Conservation (phyloP, 2,113 vertebrate species). For the Lepus europaeus region DNA sequence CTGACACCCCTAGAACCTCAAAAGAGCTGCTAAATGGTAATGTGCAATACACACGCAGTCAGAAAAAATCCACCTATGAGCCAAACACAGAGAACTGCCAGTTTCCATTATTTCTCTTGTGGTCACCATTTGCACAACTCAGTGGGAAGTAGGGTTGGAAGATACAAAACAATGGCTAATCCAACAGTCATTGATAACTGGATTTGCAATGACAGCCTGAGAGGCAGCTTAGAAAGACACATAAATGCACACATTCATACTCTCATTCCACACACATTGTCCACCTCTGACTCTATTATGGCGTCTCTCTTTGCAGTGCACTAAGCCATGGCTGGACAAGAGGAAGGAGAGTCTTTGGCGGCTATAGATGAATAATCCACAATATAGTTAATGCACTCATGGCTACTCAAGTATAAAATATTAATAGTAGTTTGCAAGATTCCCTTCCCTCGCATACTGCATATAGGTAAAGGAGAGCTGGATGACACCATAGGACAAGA, state of each 20-base stretch:
- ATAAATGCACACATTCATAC: constrained; percentile 56
- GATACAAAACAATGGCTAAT: constrained; percentile 66
- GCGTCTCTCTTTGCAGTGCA: constrained; percentile 10
- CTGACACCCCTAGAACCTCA: not conserved
- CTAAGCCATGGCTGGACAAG: not conserved
- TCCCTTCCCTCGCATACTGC: not conserved
- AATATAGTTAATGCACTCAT: not conserved
- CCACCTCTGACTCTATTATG: not conserved
- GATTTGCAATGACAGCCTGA: constrained; percentile 52
- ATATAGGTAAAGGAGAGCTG: not conserved
- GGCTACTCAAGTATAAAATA: not conserved
- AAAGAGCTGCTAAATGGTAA: not conserved
- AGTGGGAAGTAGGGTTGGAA: constrained; percentile 17
- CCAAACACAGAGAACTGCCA: constrained; percentile 32
- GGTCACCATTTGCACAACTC: constrained; percentile 32
- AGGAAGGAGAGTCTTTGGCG: constrained; percentile 6
- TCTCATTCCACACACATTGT: constrained; percentile 55
- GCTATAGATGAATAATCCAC: constrained; percentile 48
- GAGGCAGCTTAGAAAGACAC: constrained; percentile 50
- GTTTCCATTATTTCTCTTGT: constrained; percentile 28
- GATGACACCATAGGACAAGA: not conserved
- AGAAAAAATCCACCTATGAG: constrained; percentile 51
- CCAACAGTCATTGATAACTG: constrained; percentile 57
- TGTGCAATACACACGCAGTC: not conserved
- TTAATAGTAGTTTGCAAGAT: not conserved